phyloP scores from a whole-genome alignment of 2,888 invertebrate species.

The Microctonus brassicae region DNA sequence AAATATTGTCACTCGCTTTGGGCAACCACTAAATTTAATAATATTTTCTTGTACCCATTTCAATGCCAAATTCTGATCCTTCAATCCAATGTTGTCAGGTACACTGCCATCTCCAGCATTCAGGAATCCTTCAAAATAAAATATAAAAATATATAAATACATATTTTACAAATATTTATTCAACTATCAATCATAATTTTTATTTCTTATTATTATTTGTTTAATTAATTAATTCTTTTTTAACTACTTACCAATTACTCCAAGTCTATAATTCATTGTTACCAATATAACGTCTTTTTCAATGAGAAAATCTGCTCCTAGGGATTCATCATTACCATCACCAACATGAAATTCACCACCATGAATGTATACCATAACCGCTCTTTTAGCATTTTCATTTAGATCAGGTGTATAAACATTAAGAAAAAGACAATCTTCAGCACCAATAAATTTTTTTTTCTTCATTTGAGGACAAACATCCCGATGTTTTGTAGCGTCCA shows the following conservation, averaged over 20 bases:
- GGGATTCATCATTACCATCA: conserved; percentile 51
- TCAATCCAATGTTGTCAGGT: conserved; percentile 61
- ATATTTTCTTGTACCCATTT: conserved; percentile 64
- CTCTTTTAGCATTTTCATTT: conserved; percentile 53
- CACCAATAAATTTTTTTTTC: conserved; percentile 53
- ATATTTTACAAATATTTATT: no score
- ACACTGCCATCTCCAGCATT: conserved; percentile 58
- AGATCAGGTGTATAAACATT: conserved; percentile 60
- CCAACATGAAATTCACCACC: conserved; percentile 56
- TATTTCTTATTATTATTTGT: background rate
- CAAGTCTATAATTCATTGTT: conserved; percentile 59
- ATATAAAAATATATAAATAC: no score
- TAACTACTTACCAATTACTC: conserved; percentile 54
- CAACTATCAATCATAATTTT: background rate
- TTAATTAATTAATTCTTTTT: background rate
- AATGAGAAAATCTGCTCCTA: conserved; percentile 58
- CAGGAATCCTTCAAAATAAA: conserved; percentile 52
- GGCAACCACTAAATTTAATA: conserved; percentile 61
- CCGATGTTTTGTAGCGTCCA: conserved; percentile 59
- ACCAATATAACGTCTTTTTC: conserved; percentile 62
- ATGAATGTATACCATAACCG: conserved; percentile 62
- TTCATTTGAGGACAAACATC: background rate
- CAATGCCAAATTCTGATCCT: conserved; percentile 61
- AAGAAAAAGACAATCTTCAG: conserved; percentile 62
- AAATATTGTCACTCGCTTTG: conserved; percentile 58